phyloP scores from a whole-genome alignment of 2,113 vertebrate species.

The Thamnaconus septentrionalis region DNA sequence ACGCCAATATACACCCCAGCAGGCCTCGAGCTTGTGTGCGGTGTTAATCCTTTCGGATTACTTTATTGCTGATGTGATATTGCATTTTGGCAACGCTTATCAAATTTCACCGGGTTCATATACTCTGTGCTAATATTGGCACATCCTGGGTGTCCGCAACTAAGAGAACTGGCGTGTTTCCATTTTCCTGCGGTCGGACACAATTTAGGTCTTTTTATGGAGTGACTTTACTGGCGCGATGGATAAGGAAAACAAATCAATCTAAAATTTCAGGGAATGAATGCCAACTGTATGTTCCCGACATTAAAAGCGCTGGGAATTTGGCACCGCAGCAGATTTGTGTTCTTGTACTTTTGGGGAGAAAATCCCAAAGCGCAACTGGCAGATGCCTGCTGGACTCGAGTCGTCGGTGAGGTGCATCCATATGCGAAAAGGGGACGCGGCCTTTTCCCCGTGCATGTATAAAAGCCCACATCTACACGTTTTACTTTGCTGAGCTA shows the following conservation, averaged over 20 bases:
- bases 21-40: conserved; percentile 1
- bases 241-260: conserved; percentile 1
- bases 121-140: conserved; percentile 30
- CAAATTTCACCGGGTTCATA: conserved; percentile 18
- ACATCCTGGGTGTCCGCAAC: conserved; percentile 6
- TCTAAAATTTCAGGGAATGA: neutral
- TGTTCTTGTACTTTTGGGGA: too few relatives aligned
- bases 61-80: conserved; percentile 18
- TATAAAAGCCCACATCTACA: conserved; percentile 1
- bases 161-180: conserved; percentile 21
- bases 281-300: neutral
- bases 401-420: conserved; percentile 21
- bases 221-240: conserved; percentile 8
- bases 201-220: conserved; percentile 29
- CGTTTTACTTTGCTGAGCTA: conserved; percentile 23
- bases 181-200: conserved; percentile 17
- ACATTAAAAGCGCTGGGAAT: too few relatives aligned
- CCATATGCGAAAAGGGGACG: conserved; percentile 29
- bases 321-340: too few relatives aligned
- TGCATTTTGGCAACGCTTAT: conserved; percentile 31
- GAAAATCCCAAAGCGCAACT: too few relatives aligned
- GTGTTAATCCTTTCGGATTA: conserved; percentile 24
- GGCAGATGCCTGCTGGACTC: conserved; percentile 7
- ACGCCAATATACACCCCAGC: conserved; percentile 1
- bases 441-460: conserved; percentile 3